Percentiles rank a stretch among this genome's conserved stretches.
phyloP scores from a whole-genome alignment of 2,888 invertebrate genomes.

The Cephus runcator region DNA sequence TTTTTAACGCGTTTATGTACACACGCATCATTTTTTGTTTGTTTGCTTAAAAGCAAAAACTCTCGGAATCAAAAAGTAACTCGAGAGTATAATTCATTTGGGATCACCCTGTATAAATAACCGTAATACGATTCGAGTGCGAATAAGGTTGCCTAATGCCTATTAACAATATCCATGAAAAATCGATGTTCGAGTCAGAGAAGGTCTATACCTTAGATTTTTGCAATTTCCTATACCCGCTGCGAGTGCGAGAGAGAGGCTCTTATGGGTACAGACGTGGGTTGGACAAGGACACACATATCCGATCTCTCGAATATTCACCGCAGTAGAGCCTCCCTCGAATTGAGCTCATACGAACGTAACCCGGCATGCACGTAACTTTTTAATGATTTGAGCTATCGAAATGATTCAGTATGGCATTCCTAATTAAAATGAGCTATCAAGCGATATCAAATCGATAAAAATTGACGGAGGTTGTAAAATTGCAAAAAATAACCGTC shows the following conservation, averaged over 20 bases:
- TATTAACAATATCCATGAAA: neutral
- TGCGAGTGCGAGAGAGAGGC: neutral
- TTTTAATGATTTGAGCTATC: neutral
- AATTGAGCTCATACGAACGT: neutral
- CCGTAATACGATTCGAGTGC: neutral
- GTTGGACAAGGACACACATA: neutral
- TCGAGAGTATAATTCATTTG: neutral
- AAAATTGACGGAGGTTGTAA: neutral
- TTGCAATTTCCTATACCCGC: neutral
- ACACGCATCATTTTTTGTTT: neutral
- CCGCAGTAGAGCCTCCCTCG: neutral
- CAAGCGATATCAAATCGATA: neutral
- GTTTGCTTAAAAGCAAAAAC: neutral
- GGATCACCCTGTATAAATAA: neutral
- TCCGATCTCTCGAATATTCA: neutral
- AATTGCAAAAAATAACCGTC: neutral
- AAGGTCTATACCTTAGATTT: neutral
- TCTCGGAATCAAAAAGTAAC: neutral
- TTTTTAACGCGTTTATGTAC: neutral
- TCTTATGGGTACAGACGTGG: neutral
- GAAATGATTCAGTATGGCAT: neutral
- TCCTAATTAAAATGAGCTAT: neutral
- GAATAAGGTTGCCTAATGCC: neutral
- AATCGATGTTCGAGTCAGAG: neutral
- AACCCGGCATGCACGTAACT: neutral